phyloP scores from a whole-genome alignment of 2,797 vertebrate species.

The Melopsittacus undulatus region DNA sequence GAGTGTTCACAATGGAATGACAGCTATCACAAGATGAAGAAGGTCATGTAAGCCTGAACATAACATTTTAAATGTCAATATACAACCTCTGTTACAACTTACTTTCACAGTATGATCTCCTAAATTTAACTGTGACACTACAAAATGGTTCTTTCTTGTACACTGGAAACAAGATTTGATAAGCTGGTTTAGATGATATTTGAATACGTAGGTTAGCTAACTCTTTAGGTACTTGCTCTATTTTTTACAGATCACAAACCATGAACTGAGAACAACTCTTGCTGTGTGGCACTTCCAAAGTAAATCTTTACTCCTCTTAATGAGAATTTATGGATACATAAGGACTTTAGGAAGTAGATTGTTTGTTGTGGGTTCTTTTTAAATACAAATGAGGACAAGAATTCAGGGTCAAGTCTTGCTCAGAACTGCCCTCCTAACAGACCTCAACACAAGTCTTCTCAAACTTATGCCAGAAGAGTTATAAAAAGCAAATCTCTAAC shows the following conservation, averaged over 20 bases:
- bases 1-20: background rate
- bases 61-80: background rate
- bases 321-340: background rate
- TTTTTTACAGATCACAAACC: background rate
- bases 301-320: background rate
- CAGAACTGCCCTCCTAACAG: background rate
- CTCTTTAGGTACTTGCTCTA: background rate
- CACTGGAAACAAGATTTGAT: background rate
- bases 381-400: background rate
- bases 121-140: constrained; percentile 20
- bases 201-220: background rate
- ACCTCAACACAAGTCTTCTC: background rate
- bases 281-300: background rate
- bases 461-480: background rate
- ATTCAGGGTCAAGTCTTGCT: background rate
- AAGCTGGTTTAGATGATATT: background rate
- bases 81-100: background rate
- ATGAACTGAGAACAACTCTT: background rate
- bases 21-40: background rate
- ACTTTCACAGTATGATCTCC: background rate
- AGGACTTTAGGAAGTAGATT: background rate
- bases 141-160: background rate
- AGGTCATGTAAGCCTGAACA: background rate
- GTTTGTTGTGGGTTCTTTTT: background rate
- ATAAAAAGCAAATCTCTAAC: background rate